These are phyloP conservation scores for Ornithorhynchus anatinus DNA, from an alignment of 2,113 vertebrate species.

Conservation along the genomic window DNA sequence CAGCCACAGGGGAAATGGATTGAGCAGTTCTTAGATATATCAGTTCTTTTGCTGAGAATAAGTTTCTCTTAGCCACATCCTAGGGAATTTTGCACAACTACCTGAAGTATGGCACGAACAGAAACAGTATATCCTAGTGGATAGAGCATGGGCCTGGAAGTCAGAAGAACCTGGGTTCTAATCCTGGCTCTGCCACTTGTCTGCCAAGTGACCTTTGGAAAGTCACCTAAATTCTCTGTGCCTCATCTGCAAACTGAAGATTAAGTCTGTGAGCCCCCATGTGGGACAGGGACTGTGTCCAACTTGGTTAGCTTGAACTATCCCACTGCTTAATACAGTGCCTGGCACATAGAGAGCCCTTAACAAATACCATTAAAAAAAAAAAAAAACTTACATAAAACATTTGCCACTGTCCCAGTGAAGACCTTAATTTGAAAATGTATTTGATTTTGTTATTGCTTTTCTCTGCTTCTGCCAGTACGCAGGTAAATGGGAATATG, in stretches of 20 bases:
- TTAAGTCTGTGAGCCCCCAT: too few relatives aligned
- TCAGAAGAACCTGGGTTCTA: too few relatives aligned
- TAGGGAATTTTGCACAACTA: neutral
- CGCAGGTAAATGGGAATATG: conserved; percentile 94
- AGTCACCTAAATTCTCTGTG: too few relatives aligned
- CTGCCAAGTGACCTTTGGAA: too few relatives aligned
- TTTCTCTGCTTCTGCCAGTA: conserved; percentile 74
- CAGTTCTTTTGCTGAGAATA: neutral
- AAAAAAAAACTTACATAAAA: neutral
- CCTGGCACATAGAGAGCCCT: too few relatives aligned
- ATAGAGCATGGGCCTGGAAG: too few relatives aligned
- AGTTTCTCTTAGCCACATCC: neutral
- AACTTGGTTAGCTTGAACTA: too few relatives aligned
- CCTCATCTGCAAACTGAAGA: too few relatives aligned
- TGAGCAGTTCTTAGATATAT: conserved; percentile 18
- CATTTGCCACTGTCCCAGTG: neutral
- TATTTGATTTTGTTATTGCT: conserved; percentile 16
- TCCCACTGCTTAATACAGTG: too few relatives aligned
- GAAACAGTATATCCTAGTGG: too few relatives aligned
- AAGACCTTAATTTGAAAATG: neutral
- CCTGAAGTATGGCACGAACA: neutral
- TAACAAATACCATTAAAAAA: neutral
- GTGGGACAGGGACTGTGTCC: too few relatives aligned
- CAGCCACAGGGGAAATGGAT: conserved; percentile 32
- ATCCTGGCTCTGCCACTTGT: too few relatives aligned